Conservation (phyloP, 1,140 invertebrate genomes). For the Cryptotermes secundus region DNA sequence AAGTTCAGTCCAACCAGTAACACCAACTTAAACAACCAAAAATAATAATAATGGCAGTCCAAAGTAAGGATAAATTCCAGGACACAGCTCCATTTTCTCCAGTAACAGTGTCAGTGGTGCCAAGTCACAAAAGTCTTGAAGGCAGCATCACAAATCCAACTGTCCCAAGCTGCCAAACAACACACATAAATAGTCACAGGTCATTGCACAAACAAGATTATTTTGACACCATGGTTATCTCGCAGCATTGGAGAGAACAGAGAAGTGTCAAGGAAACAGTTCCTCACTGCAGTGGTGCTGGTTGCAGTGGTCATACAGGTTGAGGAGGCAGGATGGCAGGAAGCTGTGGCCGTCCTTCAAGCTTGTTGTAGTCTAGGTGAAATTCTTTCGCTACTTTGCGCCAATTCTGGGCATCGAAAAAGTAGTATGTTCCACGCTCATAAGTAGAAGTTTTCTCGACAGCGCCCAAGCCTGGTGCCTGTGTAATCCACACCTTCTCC, state of each 20-base stretch:
- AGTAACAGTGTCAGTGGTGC: neutral
- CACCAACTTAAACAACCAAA: conserved; percentile 26
- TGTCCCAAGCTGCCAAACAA: neutral
- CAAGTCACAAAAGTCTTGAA: neutral
- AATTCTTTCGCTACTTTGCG: conserved; percentile 95
- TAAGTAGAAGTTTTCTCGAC: conserved; percentile 93
- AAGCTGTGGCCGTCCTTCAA: conserved; percentile 79
- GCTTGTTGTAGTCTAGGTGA: conserved; percentile 95
- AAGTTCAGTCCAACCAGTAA: conserved; percentile 33
- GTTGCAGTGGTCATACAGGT: conserved; percentile 30
- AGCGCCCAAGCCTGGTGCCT: conserved; percentile 88
- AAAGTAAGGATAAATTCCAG: neutral
- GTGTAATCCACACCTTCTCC: conserved; percentile 98
- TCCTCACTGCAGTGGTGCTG: neutral
- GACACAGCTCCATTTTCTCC: neutral
- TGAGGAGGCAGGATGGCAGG: conserved; percentile 36
- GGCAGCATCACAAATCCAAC: neutral
- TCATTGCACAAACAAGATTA: neutral
- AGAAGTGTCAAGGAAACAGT: neutral
- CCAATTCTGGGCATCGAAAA: conserved; percentile 97
- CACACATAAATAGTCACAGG: neutral
- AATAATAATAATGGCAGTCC: neutral
- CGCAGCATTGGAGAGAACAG: neutral
- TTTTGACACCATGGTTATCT: neutral
- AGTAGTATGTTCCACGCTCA: conserved; percentile 97